Conservation (phyloP, 2,797 vertebrate genomes). For the Anabas testudineus region DNA sequence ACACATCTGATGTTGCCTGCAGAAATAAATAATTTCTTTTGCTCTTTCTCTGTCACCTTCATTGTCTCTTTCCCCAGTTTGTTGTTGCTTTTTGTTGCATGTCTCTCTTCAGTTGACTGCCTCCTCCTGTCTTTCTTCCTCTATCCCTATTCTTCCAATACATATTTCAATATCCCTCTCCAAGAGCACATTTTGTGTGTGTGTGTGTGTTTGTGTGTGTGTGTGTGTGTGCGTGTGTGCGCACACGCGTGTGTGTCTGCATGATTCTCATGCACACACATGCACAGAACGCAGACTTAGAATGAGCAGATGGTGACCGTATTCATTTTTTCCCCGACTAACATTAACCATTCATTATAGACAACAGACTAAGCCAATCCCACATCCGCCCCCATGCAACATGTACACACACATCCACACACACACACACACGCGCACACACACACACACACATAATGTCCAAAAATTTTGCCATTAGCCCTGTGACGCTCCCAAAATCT, state of each 20-base stretch:
- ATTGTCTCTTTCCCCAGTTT: slow-evolving; percentile 28
- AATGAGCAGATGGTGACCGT: slow-evolving; percentile 89
- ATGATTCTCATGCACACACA: slow-evolving; percentile 67
- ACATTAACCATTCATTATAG: slow-evolving; percentile 89
- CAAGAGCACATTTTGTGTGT: slow-evolving; percentile 72
- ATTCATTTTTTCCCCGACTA: slow-evolving; percentile 87
- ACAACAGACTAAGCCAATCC: slow-evolving; percentile 86
- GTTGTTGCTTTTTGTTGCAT: slow-evolving; percentile 44
- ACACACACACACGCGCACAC: slow-evolving; percentile 26
- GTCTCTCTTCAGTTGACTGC: slow-evolving; percentile 48
- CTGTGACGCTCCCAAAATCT: slow-evolving; percentile 71
- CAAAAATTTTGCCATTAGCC: slow-evolving; percentile 76
- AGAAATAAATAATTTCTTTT: slow-evolving; percentile 26
- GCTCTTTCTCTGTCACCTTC: slow-evolving; percentile 28
- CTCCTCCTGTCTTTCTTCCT: slow-evolving; percentile 58
- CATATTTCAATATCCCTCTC: slow-evolving; percentile 77
- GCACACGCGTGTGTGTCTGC: slow-evolving; percentile 46
- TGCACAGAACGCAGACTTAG: slow-evolving; percentile 81
- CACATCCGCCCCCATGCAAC: slow-evolving; percentile 79
- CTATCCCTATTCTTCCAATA: slow-evolving; percentile 58
- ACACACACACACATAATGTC: slow-evolving; percentile 56
- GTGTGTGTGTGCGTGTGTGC: slow-evolving; percentile 60
- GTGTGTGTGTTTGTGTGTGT: slow-evolving; percentile 56
- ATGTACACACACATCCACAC: slow-evolving; percentile 23
- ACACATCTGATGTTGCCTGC: slow-evolving; percentile 37